phyloP scores from a whole-genome alignment of 2,888 invertebrate genomes.

The Eulithis testata region DNA sequence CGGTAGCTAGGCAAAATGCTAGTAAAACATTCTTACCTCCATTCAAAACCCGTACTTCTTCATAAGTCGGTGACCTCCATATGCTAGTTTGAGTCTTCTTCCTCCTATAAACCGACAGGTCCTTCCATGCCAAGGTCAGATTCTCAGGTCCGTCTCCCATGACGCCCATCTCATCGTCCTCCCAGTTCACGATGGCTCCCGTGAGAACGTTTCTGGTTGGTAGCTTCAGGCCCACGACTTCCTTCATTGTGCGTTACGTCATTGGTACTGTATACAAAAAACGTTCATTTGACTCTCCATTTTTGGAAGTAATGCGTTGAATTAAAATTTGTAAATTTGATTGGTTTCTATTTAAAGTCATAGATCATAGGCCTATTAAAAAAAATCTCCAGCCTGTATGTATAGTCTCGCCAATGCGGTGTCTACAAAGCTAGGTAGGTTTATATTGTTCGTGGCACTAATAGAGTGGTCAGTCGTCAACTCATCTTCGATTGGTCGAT shows the following conservation, averaged over 20 bases:
- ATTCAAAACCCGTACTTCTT: constrained; percentile 81
- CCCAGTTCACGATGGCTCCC: constrained; percentile 77
- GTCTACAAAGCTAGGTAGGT: no score
- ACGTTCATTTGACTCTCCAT: not conserved
- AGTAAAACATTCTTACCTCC: constrained; percentile 68
- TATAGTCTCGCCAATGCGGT: no score
- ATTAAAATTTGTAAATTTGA: no score
- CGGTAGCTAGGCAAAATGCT: no score
- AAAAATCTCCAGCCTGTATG: no score
- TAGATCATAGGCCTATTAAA: no score
- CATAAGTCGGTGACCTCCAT: constrained; percentile 76
- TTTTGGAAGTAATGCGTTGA: no score
- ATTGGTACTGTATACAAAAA: constrained; percentile 59
- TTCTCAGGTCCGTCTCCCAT: constrained; percentile 67
- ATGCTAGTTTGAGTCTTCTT: constrained; percentile 78
- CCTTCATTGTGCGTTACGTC: constrained; percentile 69
- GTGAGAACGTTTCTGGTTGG: constrained; percentile 77
- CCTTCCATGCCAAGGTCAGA: constrained; percentile 81
- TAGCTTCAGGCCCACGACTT: constrained; percentile 55
- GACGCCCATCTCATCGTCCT: constrained; percentile 69
- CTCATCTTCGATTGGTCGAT: constrained; percentile 5
- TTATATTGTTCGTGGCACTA: not conserved
- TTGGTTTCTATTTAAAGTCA: no score
- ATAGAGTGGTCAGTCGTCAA: constrained; percentile 1
- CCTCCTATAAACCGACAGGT: constrained; percentile 79